phyloP scores from a whole-genome alignment of 2,888 invertebrate genomes.

The Yponomeuta cagnagella region DNA sequence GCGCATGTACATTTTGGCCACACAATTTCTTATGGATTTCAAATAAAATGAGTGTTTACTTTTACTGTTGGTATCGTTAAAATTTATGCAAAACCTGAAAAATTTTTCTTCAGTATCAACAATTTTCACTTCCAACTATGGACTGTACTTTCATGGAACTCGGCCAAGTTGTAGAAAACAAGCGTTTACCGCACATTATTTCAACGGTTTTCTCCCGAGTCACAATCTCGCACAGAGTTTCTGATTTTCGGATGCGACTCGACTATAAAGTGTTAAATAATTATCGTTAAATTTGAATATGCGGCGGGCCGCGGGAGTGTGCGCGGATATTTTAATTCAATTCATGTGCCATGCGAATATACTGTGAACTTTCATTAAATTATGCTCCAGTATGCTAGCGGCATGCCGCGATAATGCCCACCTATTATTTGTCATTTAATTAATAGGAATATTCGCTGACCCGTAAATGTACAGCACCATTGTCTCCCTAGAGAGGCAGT shows the following conservation, averaged over 20 bases:
- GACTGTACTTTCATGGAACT: too few species aligned
- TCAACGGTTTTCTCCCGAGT: not conserved
- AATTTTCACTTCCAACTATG: too few species aligned
- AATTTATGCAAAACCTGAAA: too few species aligned
- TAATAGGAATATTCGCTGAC: not conserved
- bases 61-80: too few species aligned
- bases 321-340: constrained; percentile 14
- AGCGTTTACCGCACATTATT: too few species aligned
- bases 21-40: too few species aligned
- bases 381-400: not conserved
- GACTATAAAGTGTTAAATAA: not conserved
- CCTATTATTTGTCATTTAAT: constrained; percentile 2
- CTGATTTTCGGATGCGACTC: too few species aligned
- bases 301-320: not conserved
- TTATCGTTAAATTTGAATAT: not conserved
- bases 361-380: not conserved
- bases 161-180: too few species aligned
- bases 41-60: too few species aligned
- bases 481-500: too few species aligned
- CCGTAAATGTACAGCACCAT: not conserved
- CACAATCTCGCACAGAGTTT: not conserved
- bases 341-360: constrained; percentile 1
- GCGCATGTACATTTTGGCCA: too few species aligned
- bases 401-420: not conserved
- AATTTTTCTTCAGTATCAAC: too few species aligned